Conservation (phyloP, 2,797 vertebrate species). For the Thalassophryne amazonica region DNA sequence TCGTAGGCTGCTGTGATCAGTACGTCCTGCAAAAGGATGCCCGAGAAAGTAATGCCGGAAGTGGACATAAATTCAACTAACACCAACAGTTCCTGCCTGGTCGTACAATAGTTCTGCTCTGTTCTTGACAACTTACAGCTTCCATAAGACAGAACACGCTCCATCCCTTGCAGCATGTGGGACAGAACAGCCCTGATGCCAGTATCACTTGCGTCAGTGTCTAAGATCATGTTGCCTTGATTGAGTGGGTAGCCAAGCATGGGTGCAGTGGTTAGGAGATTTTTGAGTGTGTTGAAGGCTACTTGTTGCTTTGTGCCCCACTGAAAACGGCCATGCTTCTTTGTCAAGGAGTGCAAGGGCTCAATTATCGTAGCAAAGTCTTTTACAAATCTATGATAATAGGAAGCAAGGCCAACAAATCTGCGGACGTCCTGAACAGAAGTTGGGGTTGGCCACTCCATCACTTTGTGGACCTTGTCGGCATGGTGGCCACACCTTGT, state of each 20-base stretch:
- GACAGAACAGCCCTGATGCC: neutral
- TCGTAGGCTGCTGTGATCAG: conserved; percentile 28
- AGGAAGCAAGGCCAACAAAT: neutral
- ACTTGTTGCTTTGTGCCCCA: neutral
- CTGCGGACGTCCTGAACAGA: neutral
- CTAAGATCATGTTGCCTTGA: neutral
- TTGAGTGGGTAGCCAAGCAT: neutral
- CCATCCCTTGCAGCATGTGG: conserved; percentile 1
- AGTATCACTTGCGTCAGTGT: neutral
- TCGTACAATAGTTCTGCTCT: conserved; percentile 36
- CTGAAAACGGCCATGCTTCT: neutral
- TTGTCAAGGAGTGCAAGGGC: neutral
- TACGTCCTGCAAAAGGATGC: conserved; percentile 4
- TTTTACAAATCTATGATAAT: neutral
- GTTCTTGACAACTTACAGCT: conserved; percentile 1
- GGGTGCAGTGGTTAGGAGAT: neutral
- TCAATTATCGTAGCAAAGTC: neutral
- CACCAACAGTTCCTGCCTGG: conserved; percentile 1
- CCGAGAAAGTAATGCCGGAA: conserved; percentile 27
- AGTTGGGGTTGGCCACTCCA: neutral
- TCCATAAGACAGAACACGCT: conserved; percentile 13
- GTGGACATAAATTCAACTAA: conserved; percentile 27
- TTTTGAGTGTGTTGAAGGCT: neutral
- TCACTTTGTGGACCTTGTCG: neutral
- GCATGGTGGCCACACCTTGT: neutral